phyloP scores from a whole-genome alignment of 1,140 invertebrate genomes.

The Drosophila ohnishii region DNA sequence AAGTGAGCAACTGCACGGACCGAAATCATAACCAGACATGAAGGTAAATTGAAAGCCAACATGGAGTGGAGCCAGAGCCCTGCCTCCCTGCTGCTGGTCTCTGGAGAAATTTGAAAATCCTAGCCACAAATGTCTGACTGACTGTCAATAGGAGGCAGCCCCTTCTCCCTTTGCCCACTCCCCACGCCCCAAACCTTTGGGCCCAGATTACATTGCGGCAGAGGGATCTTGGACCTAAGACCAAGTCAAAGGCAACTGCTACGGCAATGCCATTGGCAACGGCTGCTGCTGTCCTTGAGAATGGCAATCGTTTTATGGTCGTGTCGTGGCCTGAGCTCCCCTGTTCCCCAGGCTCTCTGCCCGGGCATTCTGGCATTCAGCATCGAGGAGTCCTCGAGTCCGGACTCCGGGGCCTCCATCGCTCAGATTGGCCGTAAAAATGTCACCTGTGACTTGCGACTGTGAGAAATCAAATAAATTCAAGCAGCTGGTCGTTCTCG shows the following conservation, averaged over 20 bases:
- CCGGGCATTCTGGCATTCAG: constrained; percentile 19
- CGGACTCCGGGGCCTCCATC: constrained; percentile 20
- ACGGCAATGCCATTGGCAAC: constrained; percentile 19
- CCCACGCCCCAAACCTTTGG: constrained; percentile 2
- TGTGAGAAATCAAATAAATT: constrained; percentile 79
- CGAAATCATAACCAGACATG: constrained; percentile 44
- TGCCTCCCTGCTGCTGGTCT: constrained; percentile 32
- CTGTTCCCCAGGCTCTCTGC: constrained; percentile 1
- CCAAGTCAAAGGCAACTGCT: constrained; percentile 41
- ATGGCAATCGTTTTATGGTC: constrained; percentile 76
- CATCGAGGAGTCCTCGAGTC: constrained; percentile 12
- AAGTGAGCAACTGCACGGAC: constrained; percentile 40
- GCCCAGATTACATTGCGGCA: constrained; percentile 58
- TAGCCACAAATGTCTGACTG: constrained; percentile 49
- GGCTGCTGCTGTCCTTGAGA: constrained; percentile 53
- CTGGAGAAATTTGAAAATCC: constrained; percentile 72
- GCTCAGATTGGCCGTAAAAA: constrained; percentile 77
- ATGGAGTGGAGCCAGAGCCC: constrained; percentile 15
- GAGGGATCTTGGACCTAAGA: constrained; percentile 32
- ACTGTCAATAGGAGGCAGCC: constrained; percentile 44
- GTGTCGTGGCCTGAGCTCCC: constrained; percentile 34
- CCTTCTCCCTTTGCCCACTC: not conserved
- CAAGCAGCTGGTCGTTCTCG: constrained; percentile 43
- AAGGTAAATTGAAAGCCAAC: constrained; percentile 61
- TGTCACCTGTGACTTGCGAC: constrained; percentile 77